Evolutionary conservation across 2,888 invertebrate species (phyloP), one percentile per base, ranked within the genome.

Genomic region (Andrena camellia): DNA sequence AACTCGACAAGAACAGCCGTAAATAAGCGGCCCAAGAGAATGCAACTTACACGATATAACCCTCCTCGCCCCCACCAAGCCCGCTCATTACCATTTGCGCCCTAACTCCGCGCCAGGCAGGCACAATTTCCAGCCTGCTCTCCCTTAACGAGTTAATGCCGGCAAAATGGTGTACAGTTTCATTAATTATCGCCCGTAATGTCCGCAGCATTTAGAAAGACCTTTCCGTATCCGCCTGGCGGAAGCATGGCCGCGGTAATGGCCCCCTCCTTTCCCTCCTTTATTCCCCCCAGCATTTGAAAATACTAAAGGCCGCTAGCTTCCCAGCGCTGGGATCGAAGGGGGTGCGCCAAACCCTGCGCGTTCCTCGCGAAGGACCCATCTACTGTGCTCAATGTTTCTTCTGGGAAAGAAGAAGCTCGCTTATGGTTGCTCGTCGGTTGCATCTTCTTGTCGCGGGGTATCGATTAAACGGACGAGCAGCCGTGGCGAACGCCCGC

Each of bases 131-230:
- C 62, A 48, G 35, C 52, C 42, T 26, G 23, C 42, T 20, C 10
- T n/a, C 48, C 54, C 66, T n/a, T 75, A 68, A 75, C 78, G 78
- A 63, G 75, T 59, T 79, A 79, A 79, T 69, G 64, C 42, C 42
- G 6, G 48, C 48, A 54, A 59, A 69, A 76, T 52, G 62, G 66
- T 67, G 54, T 52, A 74, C 76, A 50, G 63, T 79, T 79, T 79
- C 76, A 79, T 79, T 79, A 79, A 79, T 79, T 79, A 79, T 69
- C 63, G 67, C 20, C 23, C 23, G 62, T 68, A 75, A 75, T 74
- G 75, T 75, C 67, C 60, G 42, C 29, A 23, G 17, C 67, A 67
- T 68, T 78, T 63, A 75, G 62, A 68, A 75, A 66, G 64, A 60
- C 73, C 73, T 66, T 66, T 59, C 73, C 73, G 63, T 78, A 78